phyloP scores from a whole-genome alignment of 1,140 invertebrate species.

The Sycobia sp. region DNA sequence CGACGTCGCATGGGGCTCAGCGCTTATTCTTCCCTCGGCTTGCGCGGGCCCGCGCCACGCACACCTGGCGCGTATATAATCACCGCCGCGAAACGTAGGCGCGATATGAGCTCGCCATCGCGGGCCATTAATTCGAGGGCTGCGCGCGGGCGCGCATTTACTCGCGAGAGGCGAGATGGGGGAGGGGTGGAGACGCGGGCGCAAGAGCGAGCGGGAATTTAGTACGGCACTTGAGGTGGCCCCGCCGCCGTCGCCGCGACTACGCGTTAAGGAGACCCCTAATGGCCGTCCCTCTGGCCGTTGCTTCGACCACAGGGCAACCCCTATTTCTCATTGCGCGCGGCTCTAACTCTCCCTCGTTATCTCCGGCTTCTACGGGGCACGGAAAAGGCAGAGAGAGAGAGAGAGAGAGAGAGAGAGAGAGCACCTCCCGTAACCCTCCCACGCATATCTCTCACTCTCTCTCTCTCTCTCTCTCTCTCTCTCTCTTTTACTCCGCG shows the following conservation, averaged over 20 bases:
- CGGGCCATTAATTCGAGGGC: neutral
- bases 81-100: too few species aligned
- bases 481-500: constrained; percentile 22
- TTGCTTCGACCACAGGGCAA: constrained; percentile 49
- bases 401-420: too few species aligned
- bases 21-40: too few species aligned
- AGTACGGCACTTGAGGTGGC: constrained; percentile 54
- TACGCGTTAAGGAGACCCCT: constrained; percentile 55
- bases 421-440: too few species aligned
- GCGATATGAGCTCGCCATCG: neutral
- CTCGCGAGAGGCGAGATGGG: constrained; percentile 50
- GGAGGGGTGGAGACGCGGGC: constrained; percentile 45
- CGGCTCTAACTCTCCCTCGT: constrained; percentile 41
- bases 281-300: constrained; percentile 60
- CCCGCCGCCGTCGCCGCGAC: constrained; percentile 37
- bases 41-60: too few species aligned
- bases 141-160: constrained; percentile 29
- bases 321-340: constrained; percentile 36
- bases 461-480: too few species aligned
- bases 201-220: constrained; percentile 47
- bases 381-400: too few species aligned
- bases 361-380: constrained; percentile 21
- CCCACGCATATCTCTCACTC: too few species aligned
- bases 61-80: too few species aligned
- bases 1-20: too few species aligned